Evolutionary conservation across 2,888 invertebrate genomes (phyloP), one percentile per base, ranked within the genome.

Genomic region (Hirtodrosophila confusa): DNA sequence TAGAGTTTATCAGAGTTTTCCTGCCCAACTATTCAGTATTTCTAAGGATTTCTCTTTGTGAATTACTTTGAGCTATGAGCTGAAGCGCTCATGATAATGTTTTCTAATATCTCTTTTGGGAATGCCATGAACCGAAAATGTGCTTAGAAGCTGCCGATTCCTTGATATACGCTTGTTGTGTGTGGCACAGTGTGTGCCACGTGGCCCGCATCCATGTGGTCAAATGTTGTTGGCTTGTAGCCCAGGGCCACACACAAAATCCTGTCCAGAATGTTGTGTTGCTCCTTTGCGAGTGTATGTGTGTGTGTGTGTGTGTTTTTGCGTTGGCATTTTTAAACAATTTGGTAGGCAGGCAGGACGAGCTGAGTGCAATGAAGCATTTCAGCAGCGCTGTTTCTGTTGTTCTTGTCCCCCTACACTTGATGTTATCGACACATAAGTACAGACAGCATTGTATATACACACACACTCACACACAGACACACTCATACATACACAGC

Each of bases 281-380:
- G 40, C 35, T 44, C 31, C 47, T 35, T 31, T 41, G 29, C 37
- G 47, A 23, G n/a, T n/a, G 24, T 39, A 31, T 49, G 17, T 5
- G 23, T 8, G n/a, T 41, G 40, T 17, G 45, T 43, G 23, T 33
- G 37, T 40, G 49, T 50, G 55, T 40, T 35, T 50, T 33, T 17
- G 37, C 41, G 41, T 43, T 10, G 40, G 50, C 48, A 50, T 60
- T 69, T 65, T 69, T 53, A 11, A 58, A 47, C 61, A 55, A 69
- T 63, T 63, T 55, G 57, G 54, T 29, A 61, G 17, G 54, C 35
- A 61, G 47, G 35, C 48, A 53, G 43, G 8, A 51, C 27, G 17
- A 31, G 49, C 47, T 69, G 54, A 58, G 72, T 54, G 69, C 57
- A 70, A 63, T 70, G 53, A 63, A 69, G 69, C 70, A 69, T 74